Percentiles rank a stretch among this genome's conserved stretches.
Evolutionary conservation across 2,797 vertebrate species (phyloP).

Genomic region (Myiotriccus ornatus): DNA sequence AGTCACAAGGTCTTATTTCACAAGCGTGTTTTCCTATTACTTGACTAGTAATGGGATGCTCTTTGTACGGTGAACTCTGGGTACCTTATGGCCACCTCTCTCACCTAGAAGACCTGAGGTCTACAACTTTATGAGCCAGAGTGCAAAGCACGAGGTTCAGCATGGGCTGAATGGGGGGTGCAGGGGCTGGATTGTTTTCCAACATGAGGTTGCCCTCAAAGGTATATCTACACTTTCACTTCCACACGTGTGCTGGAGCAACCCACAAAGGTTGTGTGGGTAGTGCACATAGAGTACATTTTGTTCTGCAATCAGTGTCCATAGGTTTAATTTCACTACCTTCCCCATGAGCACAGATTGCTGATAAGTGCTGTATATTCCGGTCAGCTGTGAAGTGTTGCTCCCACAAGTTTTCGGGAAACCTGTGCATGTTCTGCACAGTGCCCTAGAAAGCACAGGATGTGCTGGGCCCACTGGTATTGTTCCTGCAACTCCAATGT

Average conservation of each 20-base stretch:
- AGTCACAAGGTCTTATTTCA: constrained; percentile 15
- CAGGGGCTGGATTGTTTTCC: background rate
- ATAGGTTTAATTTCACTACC: background rate
- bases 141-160: background rate
- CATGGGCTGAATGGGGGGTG: background rate
- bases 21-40: background rate
- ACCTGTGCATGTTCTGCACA: rapidly evolving
- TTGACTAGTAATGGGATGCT: background rate
- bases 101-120: background rate
- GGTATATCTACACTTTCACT: background rate
- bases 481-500: background rate
- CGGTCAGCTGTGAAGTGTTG: background rate
- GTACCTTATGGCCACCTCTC: background rate
- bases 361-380: background rate
- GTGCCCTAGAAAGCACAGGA: background rate
- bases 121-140: background rate
- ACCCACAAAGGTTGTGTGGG: background rate
- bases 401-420: background rate
- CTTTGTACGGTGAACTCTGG: background rate
- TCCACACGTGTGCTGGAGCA: background rate
- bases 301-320: constrained; percentile 13
- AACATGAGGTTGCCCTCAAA: rapidly evolving
- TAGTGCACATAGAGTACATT: background rate
- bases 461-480: rapidly evolving
- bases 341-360: background rate